Conservation (phyloP, 2,113 vertebrate species). For the Paradisaea rubra region DNA sequence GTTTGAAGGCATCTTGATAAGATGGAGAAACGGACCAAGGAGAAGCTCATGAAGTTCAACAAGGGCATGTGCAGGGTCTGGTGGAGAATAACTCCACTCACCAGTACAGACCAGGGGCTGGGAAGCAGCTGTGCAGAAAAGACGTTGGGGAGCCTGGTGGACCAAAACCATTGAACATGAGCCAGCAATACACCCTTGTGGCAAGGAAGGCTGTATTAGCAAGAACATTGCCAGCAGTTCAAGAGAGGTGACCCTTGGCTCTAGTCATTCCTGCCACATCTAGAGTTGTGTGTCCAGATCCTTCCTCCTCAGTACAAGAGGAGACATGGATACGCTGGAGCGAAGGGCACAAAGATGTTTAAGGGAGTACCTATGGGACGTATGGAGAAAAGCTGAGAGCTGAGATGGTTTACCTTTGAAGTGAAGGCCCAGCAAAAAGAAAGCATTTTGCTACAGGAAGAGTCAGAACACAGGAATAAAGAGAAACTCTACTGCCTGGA, state of each 20-base stretch:
- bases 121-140: not conserved
- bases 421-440: not conserved
- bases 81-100: not conserved
- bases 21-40: not conserved
- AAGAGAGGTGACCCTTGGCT: fast-evolving
- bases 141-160: no score
- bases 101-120: not conserved
- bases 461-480: not conserved
- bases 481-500: not conserved
- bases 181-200: not conserved
- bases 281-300: not conserved
- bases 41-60: not conserved
- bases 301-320: not conserved
- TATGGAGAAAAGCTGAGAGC: not conserved
- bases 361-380: no score
- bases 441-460: not conserved
- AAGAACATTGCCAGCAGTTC: not conserved
- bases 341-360: not conserved
- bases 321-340: not conserved
- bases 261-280: not conserved
- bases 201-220: not conserved
- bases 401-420: not conserved
- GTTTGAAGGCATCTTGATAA: not conserved
- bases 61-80: not conserved
- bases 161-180: not conserved